These are phyloP conservation scores for Azorinus chamasolen DNA, from an alignment of 2,888 invertebrate species.

Conservation along the genomic window DNA sequence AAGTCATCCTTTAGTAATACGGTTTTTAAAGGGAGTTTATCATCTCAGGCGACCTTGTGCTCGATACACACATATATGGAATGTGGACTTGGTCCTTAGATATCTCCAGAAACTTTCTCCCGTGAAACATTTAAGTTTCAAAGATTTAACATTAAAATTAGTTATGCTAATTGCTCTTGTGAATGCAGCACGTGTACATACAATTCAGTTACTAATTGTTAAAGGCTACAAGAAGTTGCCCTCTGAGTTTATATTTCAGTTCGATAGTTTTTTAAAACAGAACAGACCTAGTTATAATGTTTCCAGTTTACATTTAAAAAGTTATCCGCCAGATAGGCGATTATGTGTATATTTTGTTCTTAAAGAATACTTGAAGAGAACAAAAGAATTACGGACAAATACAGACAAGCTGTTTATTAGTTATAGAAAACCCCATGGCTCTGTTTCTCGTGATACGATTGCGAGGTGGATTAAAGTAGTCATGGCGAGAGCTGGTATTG, in stretches of 20 bases:
- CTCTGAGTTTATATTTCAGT: constrained; percentile 6
- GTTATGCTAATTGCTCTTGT: constrained; percentile 19
- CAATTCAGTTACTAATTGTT: constrained; percentile 11
- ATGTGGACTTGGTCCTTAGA: constrained; percentile 1
- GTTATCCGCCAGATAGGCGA: constrained; percentile 18
- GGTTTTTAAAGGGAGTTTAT: constrained; percentile 26
- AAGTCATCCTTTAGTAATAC: constrained; percentile 43
- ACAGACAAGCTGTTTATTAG: constrained; percentile 20
- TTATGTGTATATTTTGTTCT: constrained; percentile 17
- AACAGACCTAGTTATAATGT: constrained; percentile 15
- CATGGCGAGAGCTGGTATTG: constrained; percentile 28
- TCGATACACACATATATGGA: constrained; percentile 11
- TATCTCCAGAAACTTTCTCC: constrained; percentile 22
- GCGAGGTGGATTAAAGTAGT: constrained; percentile 14
- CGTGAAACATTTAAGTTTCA: constrained; percentile 13
- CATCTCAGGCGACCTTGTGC: background rate
- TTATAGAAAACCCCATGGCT: constrained; percentile 21
- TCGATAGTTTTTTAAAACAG: constrained; percentile 10
- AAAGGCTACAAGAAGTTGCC: constrained; percentile 17
- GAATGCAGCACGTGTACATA: constrained; percentile 20
- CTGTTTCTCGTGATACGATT: constrained; percentile 4
- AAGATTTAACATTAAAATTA: constrained; percentile 11
- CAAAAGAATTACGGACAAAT: background rate
- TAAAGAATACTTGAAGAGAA: constrained; percentile 5
- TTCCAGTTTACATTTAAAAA: constrained; percentile 6